Conservation (phyloP, 2,113 vertebrate species). For the Xiphias gladius region DNA sequence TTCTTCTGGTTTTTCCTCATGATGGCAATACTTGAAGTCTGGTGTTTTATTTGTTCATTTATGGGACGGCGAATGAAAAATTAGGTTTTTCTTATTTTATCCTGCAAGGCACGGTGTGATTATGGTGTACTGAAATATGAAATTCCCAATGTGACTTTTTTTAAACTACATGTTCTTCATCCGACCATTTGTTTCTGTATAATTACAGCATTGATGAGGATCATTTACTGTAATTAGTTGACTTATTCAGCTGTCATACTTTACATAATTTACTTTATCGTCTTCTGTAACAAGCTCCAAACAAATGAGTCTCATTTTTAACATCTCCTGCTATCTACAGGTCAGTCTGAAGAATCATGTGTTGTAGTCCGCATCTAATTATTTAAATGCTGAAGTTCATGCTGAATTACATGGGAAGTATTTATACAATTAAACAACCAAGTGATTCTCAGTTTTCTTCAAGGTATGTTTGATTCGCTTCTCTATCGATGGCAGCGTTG, state of each 20-base stretch:
- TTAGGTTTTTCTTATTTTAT: neutral
- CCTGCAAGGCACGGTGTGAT: neutral
- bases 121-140: neutral
- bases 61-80: neutral
- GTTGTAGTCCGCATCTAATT: constrained; percentile 8
- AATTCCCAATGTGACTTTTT: constrained; percentile 2
- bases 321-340: constrained; percentile 27
- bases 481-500: no score
- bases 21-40: constrained; percentile 40
- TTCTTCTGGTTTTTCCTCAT: constrained; percentile 1
- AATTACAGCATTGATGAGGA: neutral
- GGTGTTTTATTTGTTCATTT: constrained; percentile 10
- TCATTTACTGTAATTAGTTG: neutral
- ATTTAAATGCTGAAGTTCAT: constrained; percentile 25
- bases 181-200: neutral
- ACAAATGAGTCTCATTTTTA: neutral
- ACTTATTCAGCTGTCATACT: neutral
- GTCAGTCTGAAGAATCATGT: constrained; percentile 17
- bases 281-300: neutral
- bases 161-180: neutral
- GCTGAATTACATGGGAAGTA: neutral
- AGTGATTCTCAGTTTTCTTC: constrained; percentile 12
- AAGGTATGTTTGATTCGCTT: neutral
- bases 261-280: neutral
- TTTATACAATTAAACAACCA: constrained; percentile 51